A percentile compares a stretch with the other conserved stretches of the same genome.
Evolutionary conservation across 2,113 vertebrate genomes (phyloP).

Genomic region (Orcinus orca): DNA sequence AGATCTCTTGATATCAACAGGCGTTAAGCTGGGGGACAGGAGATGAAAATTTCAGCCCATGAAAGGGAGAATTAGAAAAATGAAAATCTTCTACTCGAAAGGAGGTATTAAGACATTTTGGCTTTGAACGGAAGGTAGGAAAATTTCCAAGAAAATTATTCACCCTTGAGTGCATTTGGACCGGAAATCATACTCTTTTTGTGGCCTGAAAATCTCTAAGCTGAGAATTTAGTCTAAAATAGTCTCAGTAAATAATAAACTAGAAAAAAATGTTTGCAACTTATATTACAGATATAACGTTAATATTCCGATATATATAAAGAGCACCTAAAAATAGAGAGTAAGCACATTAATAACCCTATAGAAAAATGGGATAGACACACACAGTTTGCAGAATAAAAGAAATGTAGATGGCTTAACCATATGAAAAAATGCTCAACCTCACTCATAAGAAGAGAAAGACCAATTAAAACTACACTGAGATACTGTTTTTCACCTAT

Average conservation of each 20-base stretch:
- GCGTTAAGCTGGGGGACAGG: background rate
- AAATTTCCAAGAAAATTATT: background rate
- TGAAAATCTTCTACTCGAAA: constrained; percentile 32
- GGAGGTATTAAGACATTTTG: background rate
- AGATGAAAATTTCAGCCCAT: background rate
- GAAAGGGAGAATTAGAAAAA: constrained; percentile 30
- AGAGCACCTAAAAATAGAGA: constrained; percentile 27
- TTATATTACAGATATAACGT: background rate
- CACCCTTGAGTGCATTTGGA: background rate
- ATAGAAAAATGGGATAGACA: background rate
- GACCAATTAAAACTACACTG: background rate
- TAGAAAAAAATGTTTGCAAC: background rate
- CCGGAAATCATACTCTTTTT: background rate
- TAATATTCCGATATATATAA: background rate
- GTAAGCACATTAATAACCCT: background rate
- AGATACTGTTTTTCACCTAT: background rate
- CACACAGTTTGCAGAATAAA: background rate
- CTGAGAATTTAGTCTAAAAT: constrained; percentile 10
- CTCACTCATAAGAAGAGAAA: background rate
- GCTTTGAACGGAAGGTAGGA: background rate
- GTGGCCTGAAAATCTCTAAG: background rate
- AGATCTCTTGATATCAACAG: background rate
- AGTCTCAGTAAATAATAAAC: background rate
- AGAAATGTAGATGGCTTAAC: background rate
- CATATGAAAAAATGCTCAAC: background rate